Conservation (phyloP, 92 coral and sea anemone genomes). For the Heliopora coerulea region DNA sequence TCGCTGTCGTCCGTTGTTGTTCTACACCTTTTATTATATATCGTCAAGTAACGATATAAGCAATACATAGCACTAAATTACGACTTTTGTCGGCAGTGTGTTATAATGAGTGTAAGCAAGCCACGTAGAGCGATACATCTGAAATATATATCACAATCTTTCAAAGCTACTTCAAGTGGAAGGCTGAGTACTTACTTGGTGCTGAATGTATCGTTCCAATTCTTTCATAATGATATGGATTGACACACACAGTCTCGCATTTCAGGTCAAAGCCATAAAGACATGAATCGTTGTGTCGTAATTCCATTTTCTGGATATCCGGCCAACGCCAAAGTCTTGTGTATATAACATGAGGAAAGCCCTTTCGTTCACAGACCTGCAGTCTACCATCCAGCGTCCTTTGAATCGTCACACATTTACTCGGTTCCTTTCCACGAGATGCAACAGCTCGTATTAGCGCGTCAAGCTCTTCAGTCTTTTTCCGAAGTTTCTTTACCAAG, state of each 20-base stretch:
- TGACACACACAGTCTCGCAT: constrained; percentile 98
- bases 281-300: constrained; percentile 96
- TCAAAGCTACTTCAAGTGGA: constrained; percentile 12
- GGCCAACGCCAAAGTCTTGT: constrained; percentile 99
- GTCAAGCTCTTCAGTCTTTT: constrained; percentile 95
- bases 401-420: constrained; percentile 98
- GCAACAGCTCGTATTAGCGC: constrained; percentile 90
- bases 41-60: constrained; percentile 16
- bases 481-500: constrained; percentile 92
- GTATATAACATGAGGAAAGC: constrained; percentile 99
- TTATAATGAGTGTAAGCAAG: neutral
- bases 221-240: constrained; percentile 97
- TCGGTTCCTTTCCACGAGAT: constrained; percentile 89
- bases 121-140: neutral
- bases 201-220: constrained; percentile 69
- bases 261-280: constrained; percentile 98
- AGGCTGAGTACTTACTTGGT: constrained; percentile 30
- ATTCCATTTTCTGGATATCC: constrained; percentile 99
- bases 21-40: neutral
- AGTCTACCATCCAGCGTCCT: constrained; percentile 97
- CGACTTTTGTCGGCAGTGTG: neutral
- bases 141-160: constrained; percentile 15
- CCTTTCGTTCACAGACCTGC: constrained; percentile 99
- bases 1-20: neutral
- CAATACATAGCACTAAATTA: neutral